Evolutionary conservation across 2,113 vertebrate species (phyloP).

Genomic region (Lepisosteus osseus): DNA sequence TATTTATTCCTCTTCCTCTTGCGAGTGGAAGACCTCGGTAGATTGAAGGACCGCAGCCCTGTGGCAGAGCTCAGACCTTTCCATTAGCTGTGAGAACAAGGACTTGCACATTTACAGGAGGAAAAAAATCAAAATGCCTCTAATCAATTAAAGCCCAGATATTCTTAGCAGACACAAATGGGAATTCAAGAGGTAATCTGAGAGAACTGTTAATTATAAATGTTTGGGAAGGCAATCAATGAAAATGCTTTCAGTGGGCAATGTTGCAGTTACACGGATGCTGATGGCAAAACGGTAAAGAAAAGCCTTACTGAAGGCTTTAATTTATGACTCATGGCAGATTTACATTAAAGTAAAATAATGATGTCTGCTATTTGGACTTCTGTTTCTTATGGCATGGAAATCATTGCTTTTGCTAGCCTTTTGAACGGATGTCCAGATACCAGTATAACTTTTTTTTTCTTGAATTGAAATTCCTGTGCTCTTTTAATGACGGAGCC

Average conservation of each 20-base stretch:
- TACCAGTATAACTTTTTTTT: no score
- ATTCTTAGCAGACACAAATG: constrained; percentile 19
- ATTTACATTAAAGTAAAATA: no score
- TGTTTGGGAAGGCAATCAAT: constrained; percentile 51
- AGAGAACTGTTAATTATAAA: constrained; percentile 50
- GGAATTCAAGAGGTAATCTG: constrained; percentile 21
- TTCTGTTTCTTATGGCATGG: no score
- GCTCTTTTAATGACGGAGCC: no score
- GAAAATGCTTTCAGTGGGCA: constrained; percentile 40
- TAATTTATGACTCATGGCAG: background rate
- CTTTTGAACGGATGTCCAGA: no score
- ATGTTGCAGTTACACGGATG: constrained; percentile 23
- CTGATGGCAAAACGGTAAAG: background rate
- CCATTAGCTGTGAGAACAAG: constrained; percentile 15
- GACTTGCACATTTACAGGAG: constrained; percentile 13
- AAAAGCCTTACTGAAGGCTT: background rate
- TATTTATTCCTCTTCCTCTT: no score
- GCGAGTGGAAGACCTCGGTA: background rate
- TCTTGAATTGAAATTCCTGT: no score
- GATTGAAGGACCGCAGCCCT: background rate
- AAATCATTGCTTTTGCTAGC: no score
- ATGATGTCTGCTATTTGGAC: no score
- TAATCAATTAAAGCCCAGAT: constrained; percentile 20
- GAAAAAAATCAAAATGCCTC: constrained; percentile 19
- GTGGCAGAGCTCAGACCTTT: background rate